Evolutionary conservation across 2,113 vertebrate genomes (phyloP), one percentile per base, ranked within the genome.

Genomic region (Pimephales promelas): DNA sequence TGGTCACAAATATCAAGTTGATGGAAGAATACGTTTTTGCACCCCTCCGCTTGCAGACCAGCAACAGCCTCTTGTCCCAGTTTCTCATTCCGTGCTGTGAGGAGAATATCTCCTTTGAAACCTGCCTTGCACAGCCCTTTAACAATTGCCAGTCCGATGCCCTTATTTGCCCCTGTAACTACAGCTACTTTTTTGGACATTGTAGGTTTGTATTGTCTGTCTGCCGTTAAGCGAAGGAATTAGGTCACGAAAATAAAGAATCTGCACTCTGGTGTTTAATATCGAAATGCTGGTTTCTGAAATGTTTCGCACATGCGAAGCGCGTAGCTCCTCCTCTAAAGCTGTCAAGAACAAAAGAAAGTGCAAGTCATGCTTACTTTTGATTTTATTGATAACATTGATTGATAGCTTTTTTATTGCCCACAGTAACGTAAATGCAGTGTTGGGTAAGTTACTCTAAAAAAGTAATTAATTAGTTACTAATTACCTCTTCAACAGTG

Each of bases 141-240:
- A 20, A 90, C 89, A 57, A 92, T 87, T 3, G 90, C 83, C 24
- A 92, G 31, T 6, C 89, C 90, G 10, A 92, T 87, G 56, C 91
- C 91, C 82, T 92, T 90, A 68, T 92, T 92, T n/a, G 85, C 88
- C n/a, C 91, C 91, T 2, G 90, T 91, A 18, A 91, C 87, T 26
- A 91, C 89, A 20, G 90, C 90, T 5, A 91, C 89, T 61, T 84
- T 86, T 18, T 75, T 82, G 1, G 86, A 73, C 88, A 90, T 90
- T 28, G 34, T 78, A 11, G 62, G 18, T 18, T 66, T 79, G 24
- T 22, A 1, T 6, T 1, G 34, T 45, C n/a, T 1, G 34, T 45
- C n/a, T 26, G 34, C 4, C n/a, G 31, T 9, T 43, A 9, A 43
- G 52, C 52, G 7, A 54, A 54, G 18, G 20, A 54, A 54, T 8